Percentiles rank a stretch among this genome's conserved stretches.
Conservation (phyloP, 1,140 invertebrate genomes). For the Sitodiplosis mosellana region DNA sequence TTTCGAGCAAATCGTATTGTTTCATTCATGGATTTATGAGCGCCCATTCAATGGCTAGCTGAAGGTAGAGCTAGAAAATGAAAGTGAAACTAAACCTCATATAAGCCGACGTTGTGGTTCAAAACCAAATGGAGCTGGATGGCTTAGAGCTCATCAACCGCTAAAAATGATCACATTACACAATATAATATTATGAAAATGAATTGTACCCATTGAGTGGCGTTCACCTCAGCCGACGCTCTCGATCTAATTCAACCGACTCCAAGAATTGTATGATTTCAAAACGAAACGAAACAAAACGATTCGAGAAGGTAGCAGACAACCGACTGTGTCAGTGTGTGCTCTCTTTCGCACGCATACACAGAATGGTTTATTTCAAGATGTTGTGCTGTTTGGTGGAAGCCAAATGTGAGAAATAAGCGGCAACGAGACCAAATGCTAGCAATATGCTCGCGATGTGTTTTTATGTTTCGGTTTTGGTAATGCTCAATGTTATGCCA, state of each 20-base stretch:
- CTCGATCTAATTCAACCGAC: not conserved
- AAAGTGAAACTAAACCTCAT: conserved; percentile 13
- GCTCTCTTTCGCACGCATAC: no score
- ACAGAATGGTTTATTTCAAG: no score
- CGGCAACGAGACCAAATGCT: no score
- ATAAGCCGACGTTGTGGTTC: not conserved
- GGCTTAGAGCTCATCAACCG: not conserved
- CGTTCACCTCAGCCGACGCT: not conserved
- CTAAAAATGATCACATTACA: not conserved
- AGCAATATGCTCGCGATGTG: no score
- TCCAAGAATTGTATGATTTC: no score
- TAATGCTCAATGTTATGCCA: no score
- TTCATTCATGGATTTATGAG: conserved; percentile 9
- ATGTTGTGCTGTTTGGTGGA: no score
- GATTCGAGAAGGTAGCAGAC: no score
- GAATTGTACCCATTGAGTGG: not conserved
- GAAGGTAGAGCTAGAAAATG: conserved; percentile 25
- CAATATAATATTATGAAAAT: not conserved
- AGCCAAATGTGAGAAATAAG: no score
- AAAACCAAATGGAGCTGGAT: not conserved
- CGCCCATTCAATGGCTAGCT: conserved; percentile 24
- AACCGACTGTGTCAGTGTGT: no score
- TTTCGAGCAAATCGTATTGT: not conserved
- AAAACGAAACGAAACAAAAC: no score
- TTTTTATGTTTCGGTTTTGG: no score